Base-by-base conservation (phyloP, 2,888 invertebrate genomes). In the Andrena haemorrhoa region DNA sequence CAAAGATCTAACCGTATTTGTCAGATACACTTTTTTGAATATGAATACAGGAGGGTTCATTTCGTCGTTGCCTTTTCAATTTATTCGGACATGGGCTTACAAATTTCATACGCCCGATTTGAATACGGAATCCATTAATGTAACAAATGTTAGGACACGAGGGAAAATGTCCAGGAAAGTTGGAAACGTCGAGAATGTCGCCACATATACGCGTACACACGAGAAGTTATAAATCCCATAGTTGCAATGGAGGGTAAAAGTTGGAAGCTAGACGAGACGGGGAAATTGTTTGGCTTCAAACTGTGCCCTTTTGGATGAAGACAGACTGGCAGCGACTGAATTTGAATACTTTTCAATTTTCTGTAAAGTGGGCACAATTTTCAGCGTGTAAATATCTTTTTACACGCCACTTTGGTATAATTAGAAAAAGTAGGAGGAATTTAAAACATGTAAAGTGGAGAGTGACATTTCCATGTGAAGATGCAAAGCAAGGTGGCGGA, bases 221-320 rank as follows among this genome's bases (percentile, higher is more conserved):
- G 60, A 64, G 31, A 73, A 78, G 73, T 73, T 78, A 31, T 41
- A 61, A 69, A 58, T 60, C 64, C 69, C 47, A 31, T 61, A 56
- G 65, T 64, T 65, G 23, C 47, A 65, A n/a, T 23, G 47, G 26
- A 35, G 56, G 73, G 58, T 73, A 35, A 74, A 73, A 74, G 69
- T 70, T 74, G 31, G 23, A 63, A 41, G 35, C 41, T 49, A 61
- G 31, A 75, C 68, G 41, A 64, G 63, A 41, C 63, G 23, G 47
- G 63, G 12, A 53, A 77, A 63, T 68, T 35, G 23, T 12, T 41
- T 20, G 51, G 51, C 58, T 73, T 78, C 73, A 60, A 64, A 69
- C 68, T 29, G 49, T 29, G 31, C 68, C 64, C 64, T 63, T 80
- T 51, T 23, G 31, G 58, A 58, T 63, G 23, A 72, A 49, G 31